phyloP scores from a whole-genome alignment of 1,140 invertebrate genomes.

The Dolichoris vasculosae region DNA sequence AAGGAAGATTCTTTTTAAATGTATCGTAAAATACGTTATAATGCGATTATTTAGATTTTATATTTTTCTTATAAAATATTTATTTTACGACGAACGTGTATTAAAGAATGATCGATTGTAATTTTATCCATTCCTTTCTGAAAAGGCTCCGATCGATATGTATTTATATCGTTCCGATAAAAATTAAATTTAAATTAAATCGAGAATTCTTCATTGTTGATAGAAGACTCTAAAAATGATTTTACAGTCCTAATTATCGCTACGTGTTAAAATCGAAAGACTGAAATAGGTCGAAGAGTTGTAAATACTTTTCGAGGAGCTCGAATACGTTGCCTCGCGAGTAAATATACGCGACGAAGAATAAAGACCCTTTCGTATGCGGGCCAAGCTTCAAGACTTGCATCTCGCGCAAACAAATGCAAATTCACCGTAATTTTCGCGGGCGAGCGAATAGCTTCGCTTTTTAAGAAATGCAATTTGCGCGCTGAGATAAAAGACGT shows the following conservation, averaged over 20 bases:
- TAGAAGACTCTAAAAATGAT: background rate
- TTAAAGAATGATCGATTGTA: too few relatives aligned
- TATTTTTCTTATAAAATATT: too few relatives aligned
- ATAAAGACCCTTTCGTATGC: background rate
- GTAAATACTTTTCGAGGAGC: background rate
- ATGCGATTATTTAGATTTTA: too few relatives aligned
- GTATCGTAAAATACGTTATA: too few relatives aligned
- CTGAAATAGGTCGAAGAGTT: background rate
- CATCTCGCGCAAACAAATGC: conserved; percentile 44
- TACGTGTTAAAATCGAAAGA: background rate
- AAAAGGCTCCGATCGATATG: too few relatives aligned
- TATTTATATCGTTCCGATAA: background rate
- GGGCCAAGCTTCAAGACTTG: background rate
- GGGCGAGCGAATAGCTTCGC: background rate
- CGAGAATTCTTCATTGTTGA: background rate
- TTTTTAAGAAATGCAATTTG: conserved; percentile 35
- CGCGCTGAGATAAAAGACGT: conserved; percentile 22
- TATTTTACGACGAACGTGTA: too few relatives aligned
- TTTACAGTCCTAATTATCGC: background rate
- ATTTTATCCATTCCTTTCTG: too few relatives aligned
- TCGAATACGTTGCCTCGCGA: background rate
- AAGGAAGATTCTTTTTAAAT: too few relatives aligned
- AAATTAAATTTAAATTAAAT: background rate
- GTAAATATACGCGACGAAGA: background rate
- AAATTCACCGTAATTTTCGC: conserved; percentile 45